Evolutionary conservation across 2,113 vertebrate species (phyloP).

Genomic region (Pristiophorus japonicus): DNA sequence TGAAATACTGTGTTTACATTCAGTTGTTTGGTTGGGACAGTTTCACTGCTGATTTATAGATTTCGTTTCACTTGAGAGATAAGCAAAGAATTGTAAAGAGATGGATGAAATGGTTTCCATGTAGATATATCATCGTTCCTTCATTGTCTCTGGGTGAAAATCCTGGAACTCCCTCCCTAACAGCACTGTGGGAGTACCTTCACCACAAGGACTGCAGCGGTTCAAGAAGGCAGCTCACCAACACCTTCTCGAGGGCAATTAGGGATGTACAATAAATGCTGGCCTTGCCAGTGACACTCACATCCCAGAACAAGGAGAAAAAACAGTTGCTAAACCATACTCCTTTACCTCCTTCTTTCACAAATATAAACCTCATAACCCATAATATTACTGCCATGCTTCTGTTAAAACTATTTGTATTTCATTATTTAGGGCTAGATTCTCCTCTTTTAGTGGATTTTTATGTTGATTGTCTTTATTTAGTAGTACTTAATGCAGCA

Average conservation of each 20-base stretch:
- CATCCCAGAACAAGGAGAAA: no score
- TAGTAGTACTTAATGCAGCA: neutral
- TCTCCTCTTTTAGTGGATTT: neutral
- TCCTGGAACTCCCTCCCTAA: no score
- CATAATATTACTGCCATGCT: neutral
- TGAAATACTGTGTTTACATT: conserved; percentile 15
- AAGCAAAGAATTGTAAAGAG: neutral
- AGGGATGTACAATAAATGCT: no score
- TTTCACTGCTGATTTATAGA: neutral
- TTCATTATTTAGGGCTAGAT: neutral
- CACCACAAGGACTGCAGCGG: no score
- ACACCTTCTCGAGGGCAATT: no score
- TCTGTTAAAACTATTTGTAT: neutral
- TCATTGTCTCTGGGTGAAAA: no score
- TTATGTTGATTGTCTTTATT: neutral
- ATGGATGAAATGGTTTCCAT: neutral
- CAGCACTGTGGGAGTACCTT: no score
- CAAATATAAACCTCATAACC: neutral
- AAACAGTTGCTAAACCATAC: neutral
- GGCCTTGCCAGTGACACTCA: no score
- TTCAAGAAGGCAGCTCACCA: no score
- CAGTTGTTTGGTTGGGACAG: neutral
- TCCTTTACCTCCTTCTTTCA: neutral
- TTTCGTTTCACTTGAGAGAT: conserved; percentile 4
- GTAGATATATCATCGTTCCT: no score